Percentiles rank a stretch among this genome's conserved stretches.
phyloP scores from a whole-genome alignment of 2,888 invertebrate genomes.

The Uloborus plumipes region DNA sequence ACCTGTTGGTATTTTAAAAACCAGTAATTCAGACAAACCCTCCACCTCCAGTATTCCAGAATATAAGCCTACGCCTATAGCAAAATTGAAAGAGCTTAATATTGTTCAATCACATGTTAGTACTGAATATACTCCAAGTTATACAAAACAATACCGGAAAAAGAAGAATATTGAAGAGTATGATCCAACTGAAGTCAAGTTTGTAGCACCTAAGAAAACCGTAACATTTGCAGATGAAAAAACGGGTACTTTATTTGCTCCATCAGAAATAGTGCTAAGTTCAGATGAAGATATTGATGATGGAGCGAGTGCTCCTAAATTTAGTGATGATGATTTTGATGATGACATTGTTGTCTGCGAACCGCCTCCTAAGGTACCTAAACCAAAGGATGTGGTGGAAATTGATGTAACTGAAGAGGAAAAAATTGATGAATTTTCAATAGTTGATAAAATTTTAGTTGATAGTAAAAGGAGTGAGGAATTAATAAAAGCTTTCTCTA shows the following conservation, averaged over 20 bases:
- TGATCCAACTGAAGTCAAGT: slow-evolving; percentile 63
- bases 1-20: slow-evolving; percentile 32
- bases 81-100: slow-evolving; percentile 54
- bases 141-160: slow-evolving; percentile 6
- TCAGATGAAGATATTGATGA: slow-evolving; percentile 22
- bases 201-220: slow-evolving; percentile 17
- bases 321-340: slow-evolving; percentile 59
- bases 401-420: slow-evolving; percentile 23
- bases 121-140: slow-evolving; percentile 20
- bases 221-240: slow-evolving; percentile 42
- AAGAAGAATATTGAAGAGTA: slow-evolving; percentile 63
- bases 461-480: slow-evolving; percentile 61
- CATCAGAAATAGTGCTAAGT: background rate
- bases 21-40: slow-evolving; percentile 10
- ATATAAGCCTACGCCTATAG: slow-evolving; percentile 63
- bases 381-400: background rate
- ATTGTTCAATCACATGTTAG: background rate
- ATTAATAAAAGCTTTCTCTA: slow-evolving; percentile 12
- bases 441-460: slow-evolving; percentile 65
- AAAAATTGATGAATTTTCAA: slow-evolving; percentile 58
- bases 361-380: background rate
- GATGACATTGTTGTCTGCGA: slow-evolving; percentile 14
- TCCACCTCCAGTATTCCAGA: slow-evolving; percentile 41
- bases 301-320: slow-evolving; percentile 17
- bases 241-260: background rate